Evolutionary conservation across 1,140 invertebrate genomes (phyloP).

Genomic region (Aphelinus atriplicis): DNA sequence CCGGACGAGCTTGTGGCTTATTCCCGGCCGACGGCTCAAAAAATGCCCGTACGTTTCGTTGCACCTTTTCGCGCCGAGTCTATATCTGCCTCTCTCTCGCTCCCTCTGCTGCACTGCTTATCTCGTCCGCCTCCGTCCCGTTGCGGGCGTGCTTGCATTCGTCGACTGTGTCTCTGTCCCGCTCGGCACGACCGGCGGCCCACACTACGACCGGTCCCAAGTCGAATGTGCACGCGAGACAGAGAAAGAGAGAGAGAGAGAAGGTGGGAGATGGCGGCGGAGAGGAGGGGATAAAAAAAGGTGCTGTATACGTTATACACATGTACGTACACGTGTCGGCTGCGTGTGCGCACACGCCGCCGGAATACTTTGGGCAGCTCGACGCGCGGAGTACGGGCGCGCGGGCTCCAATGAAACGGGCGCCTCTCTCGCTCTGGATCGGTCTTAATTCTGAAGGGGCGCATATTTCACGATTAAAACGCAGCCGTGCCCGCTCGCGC

Average conservation of each 20-base stretch:
- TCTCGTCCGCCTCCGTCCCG: slow-evolving; percentile 4
- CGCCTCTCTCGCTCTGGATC: background rate
- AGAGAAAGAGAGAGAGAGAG: background rate
- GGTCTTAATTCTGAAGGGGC: slow-evolving; percentile 13
- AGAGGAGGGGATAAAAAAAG: no score
- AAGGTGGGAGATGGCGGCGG: no score
- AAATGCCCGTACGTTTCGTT: slow-evolving; percentile 6
- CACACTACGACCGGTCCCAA: background rate
- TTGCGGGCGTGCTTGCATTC: background rate
- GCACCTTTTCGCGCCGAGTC: no score
- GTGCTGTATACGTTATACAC: no score
- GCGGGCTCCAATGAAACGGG: background rate
- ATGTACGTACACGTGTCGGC: no score
- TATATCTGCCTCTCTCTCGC: no score
- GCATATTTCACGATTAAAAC: slow-evolving; percentile 19
- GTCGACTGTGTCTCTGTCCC: no score
- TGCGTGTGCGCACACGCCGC: no score
- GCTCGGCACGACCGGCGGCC: no score
- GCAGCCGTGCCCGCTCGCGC: background rate
- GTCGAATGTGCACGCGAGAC: slow-evolving; percentile 2
- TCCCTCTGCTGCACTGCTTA: no score
- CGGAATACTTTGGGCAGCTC: no score
- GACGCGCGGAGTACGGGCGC: background rate
- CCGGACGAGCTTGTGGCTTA: slow-evolving; percentile 32
- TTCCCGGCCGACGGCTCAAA: slow-evolving; percentile 27